Evolutionary conservation across 2,113 vertebrate genomes (phyloP).

Genomic region (Eublepharis macularius): DNA sequence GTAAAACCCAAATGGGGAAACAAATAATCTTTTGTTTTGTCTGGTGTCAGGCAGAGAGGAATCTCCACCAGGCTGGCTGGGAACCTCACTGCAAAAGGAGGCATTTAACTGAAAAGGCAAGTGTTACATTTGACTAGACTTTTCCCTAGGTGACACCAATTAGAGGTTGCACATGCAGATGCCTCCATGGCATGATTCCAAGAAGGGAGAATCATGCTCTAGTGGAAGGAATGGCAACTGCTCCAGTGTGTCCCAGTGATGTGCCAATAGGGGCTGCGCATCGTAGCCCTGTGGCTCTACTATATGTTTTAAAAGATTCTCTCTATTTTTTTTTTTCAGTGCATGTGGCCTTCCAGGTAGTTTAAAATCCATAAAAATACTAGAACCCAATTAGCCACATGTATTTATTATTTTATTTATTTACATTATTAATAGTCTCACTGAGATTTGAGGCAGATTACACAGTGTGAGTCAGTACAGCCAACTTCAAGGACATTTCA

Average conservation of each 20-base stretch:
- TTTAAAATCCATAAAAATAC: too few species aligned
- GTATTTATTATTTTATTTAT: too few species aligned
- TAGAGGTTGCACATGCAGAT: fast-evolving
- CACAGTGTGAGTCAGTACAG: too few species aligned
- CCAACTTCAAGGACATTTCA: too few species aligned
- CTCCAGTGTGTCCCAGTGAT: background rate
- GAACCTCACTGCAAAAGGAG: background rate
- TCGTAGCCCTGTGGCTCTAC: too few species aligned
- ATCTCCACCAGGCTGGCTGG: background rate
- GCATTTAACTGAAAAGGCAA: background rate
- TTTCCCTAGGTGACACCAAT: background rate
- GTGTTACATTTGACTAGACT: fast-evolving
- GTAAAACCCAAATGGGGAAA: background rate
- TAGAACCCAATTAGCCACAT: too few species aligned
- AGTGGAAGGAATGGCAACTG: fast-evolving
- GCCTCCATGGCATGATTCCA: fast-evolving
- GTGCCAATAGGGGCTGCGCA: too few species aligned
- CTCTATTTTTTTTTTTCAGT: too few species aligned
- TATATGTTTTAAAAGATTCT: too few species aligned
- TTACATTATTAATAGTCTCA: too few species aligned
- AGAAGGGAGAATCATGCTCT: fast-evolving
- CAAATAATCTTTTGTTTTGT: background rate
- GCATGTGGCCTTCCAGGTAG: too few species aligned
- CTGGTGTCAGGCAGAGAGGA: background rate
- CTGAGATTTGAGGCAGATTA: too few species aligned